Conservation (phyloP, 2,113 vertebrate genomes). For the Panurus biarmicus region DNA sequence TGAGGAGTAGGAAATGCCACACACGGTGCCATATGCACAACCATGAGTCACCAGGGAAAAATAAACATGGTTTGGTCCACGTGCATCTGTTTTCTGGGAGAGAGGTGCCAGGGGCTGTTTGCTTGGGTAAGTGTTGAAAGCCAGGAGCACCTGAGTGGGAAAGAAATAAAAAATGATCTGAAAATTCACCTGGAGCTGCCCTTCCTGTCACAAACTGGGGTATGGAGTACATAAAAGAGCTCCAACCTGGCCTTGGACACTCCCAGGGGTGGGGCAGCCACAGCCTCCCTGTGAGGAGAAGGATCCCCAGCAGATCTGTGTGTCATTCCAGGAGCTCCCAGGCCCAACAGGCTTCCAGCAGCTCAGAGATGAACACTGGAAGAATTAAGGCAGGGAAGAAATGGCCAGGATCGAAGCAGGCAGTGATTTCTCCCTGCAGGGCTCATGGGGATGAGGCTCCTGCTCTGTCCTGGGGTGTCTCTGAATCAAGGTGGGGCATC, state of each 20-base stretch:
- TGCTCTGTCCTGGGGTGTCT: neutral
- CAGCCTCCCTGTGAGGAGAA: neutral
- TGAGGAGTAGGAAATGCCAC: conserved; percentile 34
- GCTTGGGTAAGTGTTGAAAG: neutral
- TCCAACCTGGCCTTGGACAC: neutral
- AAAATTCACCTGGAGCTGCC: neutral
- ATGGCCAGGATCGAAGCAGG: neutral
- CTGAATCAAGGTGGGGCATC: neutral
- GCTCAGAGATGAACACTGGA: neutral
- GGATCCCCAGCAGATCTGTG: fast-evolving
- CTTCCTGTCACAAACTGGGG: neutral
- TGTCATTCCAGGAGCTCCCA: neutral
- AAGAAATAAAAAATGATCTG: conserved; percentile 4
- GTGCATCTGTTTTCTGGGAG: neutral
- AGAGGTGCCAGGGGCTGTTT: neutral
- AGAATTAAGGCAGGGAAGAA: neutral
- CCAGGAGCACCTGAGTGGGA: neutral
- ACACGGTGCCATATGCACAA: neutral
- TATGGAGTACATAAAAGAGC: neutral
- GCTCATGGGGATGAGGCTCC: neutral
- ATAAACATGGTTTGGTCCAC: neutral
- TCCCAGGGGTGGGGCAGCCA: neutral
- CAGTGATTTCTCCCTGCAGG: neutral
- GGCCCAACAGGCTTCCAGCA: neutral
- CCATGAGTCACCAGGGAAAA: neutral